Conservation (phyloP, 1,140 invertebrate species). For the Brachionus rotundiformis region DNA sequence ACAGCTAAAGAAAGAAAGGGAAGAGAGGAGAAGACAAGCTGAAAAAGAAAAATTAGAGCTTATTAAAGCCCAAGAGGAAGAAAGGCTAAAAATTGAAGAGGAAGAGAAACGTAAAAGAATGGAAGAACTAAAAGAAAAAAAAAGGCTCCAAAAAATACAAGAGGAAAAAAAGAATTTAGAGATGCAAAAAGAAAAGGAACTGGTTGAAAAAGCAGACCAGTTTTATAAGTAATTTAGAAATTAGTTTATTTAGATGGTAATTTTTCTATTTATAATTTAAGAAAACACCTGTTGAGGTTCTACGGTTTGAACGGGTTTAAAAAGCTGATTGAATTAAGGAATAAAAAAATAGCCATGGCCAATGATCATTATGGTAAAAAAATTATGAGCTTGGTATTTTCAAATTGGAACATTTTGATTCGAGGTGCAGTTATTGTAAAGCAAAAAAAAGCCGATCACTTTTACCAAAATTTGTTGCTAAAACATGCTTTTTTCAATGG, state of each 20-base stretch:
- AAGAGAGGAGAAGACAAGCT: slow-evolving; percentile 57
- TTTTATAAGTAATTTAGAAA: slow-evolving; percentile 26
- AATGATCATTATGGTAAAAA: slow-evolving; percentile 44
- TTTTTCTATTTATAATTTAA: not conserved
- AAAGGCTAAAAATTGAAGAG: slow-evolving; percentile 56
- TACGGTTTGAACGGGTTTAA: slow-evolving; percentile 58
- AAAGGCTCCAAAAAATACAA: not conserved
- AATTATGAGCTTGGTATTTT: not conserved
- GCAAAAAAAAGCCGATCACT: slow-evolving; percentile 54
- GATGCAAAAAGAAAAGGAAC: slow-evolving; percentile 20
- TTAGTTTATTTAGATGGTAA: not conserved
- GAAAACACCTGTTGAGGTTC: slow-evolving; percentile 57
- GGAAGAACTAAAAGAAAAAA: slow-evolving; percentile 53
- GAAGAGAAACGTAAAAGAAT: slow-evolving; percentile 58
- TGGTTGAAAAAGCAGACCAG: slow-evolving; percentile 32
- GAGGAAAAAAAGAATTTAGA: slow-evolving; percentile 14
- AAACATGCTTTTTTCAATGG: slow-evolving; percentile 55
- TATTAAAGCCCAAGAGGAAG: slow-evolving; percentile 56
- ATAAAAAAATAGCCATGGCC: slow-evolving; percentile 54
- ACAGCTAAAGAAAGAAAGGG: slow-evolving; percentile 59
- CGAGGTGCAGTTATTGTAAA: not conserved
- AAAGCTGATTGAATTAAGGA: slow-evolving; percentile 55
- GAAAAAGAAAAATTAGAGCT: slow-evolving; percentile 61
- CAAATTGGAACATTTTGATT: not conserved
- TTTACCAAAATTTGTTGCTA: slow-evolving; percentile 55